Evolutionary conservation across 2,888 invertebrate genomes (phyloP).

Genomic region (Tachina fera): DNA sequence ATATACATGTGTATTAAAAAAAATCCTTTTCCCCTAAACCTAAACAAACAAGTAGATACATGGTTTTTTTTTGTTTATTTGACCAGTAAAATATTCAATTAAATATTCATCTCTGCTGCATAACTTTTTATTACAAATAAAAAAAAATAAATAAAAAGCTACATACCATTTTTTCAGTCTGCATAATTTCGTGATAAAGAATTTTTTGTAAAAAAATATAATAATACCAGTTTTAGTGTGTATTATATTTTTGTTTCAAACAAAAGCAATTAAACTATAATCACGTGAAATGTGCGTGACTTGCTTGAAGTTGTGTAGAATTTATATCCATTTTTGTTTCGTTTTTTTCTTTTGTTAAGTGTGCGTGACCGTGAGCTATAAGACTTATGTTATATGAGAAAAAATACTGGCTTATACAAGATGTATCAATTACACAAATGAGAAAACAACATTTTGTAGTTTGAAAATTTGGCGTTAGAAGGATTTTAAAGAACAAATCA

Average conservation of each 20-base stretch:
- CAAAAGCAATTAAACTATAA: constrained; percentile 8
- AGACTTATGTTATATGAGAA: not conserved
- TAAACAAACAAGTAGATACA: no score
- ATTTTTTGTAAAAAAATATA: not conserved
- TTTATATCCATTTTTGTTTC: not conserved
- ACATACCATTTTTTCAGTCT: not conserved
- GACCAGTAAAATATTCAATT: not conserved
- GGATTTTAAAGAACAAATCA: not conserved
- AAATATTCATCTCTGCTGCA: not conserved
- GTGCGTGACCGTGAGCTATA: constrained; percentile 45
- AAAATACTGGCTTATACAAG: not conserved
- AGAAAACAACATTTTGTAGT: not conserved
- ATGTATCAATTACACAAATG: not conserved
- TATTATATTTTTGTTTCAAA: constrained; percentile 1
- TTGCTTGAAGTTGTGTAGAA: constrained; percentile 6
- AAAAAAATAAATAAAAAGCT: not conserved
- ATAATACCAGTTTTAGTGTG: not conserved
- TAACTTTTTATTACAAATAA: not conserved
- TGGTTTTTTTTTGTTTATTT: not conserved
- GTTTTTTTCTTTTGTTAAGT: constrained; percentile 32
- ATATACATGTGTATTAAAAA: no score
- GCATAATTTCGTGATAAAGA: not conserved
- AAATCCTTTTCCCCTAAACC: no score
- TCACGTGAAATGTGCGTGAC: constrained; percentile 58
- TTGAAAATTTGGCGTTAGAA: not conserved